Conservation (phyloP, 2,888 invertebrate genomes). For the Dryomyza anilis region DNA sequence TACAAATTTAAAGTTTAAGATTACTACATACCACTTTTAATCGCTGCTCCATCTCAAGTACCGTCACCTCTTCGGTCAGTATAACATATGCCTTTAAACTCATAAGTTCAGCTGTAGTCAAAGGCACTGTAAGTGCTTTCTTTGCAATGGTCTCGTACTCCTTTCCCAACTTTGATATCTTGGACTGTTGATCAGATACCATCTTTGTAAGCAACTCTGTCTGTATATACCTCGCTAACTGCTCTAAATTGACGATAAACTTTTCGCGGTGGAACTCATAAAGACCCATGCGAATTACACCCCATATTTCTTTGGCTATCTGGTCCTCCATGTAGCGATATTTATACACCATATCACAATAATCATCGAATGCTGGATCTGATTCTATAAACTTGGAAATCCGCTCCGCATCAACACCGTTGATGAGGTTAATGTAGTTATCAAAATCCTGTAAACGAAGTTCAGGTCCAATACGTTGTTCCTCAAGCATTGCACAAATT, state of each 20-base stretch:
- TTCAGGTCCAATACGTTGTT: slow-evolving; percentile 77
- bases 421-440: slow-evolving; percentile 75
- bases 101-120: slow-evolving; percentile 85
- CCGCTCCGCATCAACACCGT: slow-evolving; percentile 67
- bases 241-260: slow-evolving; percentile 73
- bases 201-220: slow-evolving; percentile 74
- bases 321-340: slow-evolving; percentile 69
- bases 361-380: slow-evolving; percentile 70
- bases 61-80: slow-evolving; percentile 72
- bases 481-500: slow-evolving; percentile 70
- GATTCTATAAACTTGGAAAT: slow-evolving; percentile 73
- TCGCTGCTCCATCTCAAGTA: slow-evolving; percentile 77
- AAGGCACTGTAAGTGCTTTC: slow-evolving; percentile 78
- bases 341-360: slow-evolving; percentile 66
- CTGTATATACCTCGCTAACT: slow-evolving; percentile 71
- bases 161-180: slow-evolving; percentile 80
- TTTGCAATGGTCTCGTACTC: slow-evolving; percentile 83
- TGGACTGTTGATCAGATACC: slow-evolving; percentile 78
- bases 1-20: neutral
- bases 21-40: slow-evolving; percentile 64
- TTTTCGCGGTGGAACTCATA: slow-evolving; percentile 84
- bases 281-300: slow-evolving; percentile 77
- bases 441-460: slow-evolving; percentile 78
- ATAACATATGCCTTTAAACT: slow-evolving; percentile 77
- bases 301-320: slow-evolving; percentile 65